A percentile compares a stretch with the other conserved stretches of the same genome.
phyloP scores from a whole-genome alignment of 2,797 vertebrate species.

The Nothura maculosa region DNA sequence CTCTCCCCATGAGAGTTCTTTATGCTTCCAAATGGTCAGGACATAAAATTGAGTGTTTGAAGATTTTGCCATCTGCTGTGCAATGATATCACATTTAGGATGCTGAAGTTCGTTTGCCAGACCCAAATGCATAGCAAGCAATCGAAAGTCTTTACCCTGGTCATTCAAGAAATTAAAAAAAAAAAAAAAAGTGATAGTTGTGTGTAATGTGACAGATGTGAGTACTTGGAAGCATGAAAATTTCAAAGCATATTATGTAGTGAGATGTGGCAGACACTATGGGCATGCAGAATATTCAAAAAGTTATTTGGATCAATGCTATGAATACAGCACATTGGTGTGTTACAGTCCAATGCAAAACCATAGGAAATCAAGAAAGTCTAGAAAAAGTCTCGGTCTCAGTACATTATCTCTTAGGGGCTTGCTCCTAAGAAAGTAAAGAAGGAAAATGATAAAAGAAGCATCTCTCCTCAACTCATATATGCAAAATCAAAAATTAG shows the following conservation, averaged over 20 bases:
- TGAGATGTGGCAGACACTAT: neutral
- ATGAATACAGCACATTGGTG: accelerated
- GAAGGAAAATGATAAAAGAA: neutral
- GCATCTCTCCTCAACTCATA: neutral
- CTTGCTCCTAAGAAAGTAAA: neutral
- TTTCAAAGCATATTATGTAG: neutral
- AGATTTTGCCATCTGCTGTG: conserved; percentile 75
- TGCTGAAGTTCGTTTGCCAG: conserved; percentile 60
- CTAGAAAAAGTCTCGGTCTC: neutral
- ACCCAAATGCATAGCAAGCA: conserved; percentile 3
- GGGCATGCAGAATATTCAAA: neutral
- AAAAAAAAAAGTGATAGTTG: neutral
- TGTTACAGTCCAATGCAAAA: neutral
- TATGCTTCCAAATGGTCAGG: conserved; percentile 71
- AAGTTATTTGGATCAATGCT: neutral
- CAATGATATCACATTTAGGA: conserved; percentile 57
- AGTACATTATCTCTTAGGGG: neutral
- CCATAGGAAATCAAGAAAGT: neutral
- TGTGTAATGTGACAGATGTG: neutral
- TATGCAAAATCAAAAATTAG: neutral
- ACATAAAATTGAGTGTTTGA: conserved; percentile 73
- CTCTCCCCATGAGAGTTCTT: conserved; percentile 61
- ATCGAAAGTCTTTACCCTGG: conserved; percentile 15
- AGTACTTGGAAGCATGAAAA: neutral
- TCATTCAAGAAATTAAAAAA: conserved; percentile 13